Evolutionary conservation across 2,888 invertebrate genomes (phyloP).

Genomic region (Drosophila mercatorum): DNA sequence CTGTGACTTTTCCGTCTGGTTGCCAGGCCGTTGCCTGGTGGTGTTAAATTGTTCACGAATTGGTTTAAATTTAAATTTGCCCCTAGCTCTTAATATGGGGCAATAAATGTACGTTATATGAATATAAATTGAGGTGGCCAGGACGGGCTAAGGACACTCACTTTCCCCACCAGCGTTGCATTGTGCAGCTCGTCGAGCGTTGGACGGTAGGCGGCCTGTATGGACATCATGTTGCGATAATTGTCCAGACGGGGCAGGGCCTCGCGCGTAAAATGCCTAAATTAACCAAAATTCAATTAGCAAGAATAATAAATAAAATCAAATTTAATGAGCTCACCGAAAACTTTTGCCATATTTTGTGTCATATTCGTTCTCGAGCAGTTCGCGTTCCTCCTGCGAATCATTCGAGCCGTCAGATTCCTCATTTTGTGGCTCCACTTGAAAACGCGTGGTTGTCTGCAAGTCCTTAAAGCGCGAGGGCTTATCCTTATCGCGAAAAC

Average conservation of each 20-base stretch:
- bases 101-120: slow-evolving; percentile 9
- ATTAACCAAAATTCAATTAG: background rate
- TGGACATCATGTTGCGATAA: slow-evolving; percentile 94
- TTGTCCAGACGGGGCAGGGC: slow-evolving; percentile 94
- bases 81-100: background rate
- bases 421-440: slow-evolving; percentile 85
- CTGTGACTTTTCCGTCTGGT: slow-evolving; percentile 13
- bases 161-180: slow-evolving; percentile 92
- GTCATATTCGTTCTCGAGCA: slow-evolving; percentile 86
- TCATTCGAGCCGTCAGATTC: slow-evolving; percentile 85
- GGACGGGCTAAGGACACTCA: slow-evolving; percentile 83
- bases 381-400: slow-evolving; percentile 85
- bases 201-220: slow-evolving; percentile 94
- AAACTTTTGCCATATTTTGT: slow-evolving; percentile 92
- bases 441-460: slow-evolving; percentile 87
- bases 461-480: slow-evolving; percentile 87
- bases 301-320: background rate
- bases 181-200: slow-evolving; percentile 95
- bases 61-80: slow-evolving; percentile 23
- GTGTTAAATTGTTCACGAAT: background rate
- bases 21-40: slow-evolving; percentile 21
- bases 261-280: slow-evolving; percentile 93
- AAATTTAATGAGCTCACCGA: slow-evolving; percentile 85
- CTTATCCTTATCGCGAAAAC: slow-evolving; percentile 88
- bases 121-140: slow-evolving; percentile 8